Conservation (phyloP, 2,888 invertebrate genomes). For the Mongoloraphidia duomilia region DNA sequence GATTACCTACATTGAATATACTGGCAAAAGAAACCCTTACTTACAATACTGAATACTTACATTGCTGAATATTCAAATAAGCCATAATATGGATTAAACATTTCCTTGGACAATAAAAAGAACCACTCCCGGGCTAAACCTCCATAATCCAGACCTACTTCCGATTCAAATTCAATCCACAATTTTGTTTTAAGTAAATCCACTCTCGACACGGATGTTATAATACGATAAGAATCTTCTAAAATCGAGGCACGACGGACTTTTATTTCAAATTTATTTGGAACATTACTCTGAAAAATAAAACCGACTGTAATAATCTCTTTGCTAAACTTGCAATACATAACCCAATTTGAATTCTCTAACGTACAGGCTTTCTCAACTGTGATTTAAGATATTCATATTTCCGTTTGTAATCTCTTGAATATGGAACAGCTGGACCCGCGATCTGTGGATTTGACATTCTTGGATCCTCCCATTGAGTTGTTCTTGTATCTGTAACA, state of each 20-base stretch:
- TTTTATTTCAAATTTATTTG: conserved; percentile 96
- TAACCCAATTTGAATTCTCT: not conserved
- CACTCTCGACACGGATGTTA: conserved; percentile 77
- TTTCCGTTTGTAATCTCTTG: conserved; percentile 95
- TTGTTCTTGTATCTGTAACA: conserved; percentile 74
- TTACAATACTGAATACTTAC: conserved; percentile 37
- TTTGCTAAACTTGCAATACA: not conserved
- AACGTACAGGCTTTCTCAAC: conserved; percentile 79
- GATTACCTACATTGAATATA: not conserved
- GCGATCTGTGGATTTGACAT: conserved; percentile 92
- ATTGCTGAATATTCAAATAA: conserved; percentile 98
- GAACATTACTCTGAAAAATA: conserved; percentile 71
- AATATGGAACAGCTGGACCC: conserved; percentile 96
- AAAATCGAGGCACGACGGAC: conserved; percentile 79
- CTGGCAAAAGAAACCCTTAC: not conserved
- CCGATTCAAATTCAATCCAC: conserved; percentile 98
- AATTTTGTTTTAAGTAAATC: conserved; percentile 93
- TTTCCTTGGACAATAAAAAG: conserved; percentile 94
- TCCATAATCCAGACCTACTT: conserved; percentile 92
- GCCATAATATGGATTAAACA: conserved; percentile 99
- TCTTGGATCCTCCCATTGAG: conserved; percentile 99
- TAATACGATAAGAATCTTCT: conserved; percentile 93
- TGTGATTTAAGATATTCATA: conserved; percentile 97
- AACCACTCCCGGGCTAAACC: conserved; percentile 97
- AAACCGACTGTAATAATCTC: conserved; percentile 5